Conservation (phyloP, 1,140 invertebrate species). For the Zaprionus capensis region DNA sequence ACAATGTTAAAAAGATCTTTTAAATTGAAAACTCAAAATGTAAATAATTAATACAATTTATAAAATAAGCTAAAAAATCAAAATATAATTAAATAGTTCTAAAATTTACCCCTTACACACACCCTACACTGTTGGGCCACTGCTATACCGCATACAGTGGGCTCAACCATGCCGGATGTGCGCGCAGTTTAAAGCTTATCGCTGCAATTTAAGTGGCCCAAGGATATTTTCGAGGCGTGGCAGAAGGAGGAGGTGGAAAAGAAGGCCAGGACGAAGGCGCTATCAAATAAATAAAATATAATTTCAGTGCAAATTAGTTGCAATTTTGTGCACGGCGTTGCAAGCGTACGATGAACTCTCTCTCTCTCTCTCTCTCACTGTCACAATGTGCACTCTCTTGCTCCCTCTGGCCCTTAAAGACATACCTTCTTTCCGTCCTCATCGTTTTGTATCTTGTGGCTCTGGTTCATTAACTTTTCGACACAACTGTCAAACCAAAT, state of each 20-base stretch:
- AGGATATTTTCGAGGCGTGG: constrained; percentile 45
- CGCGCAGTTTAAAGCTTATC: constrained; percentile 81
- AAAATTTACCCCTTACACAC: neutral
- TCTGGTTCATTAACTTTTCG: constrained; percentile 65
- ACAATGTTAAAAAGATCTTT: too few relatives aligned
- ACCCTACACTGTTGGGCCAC: constrained; percentile 15
- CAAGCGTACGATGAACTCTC: constrained; percentile 69
- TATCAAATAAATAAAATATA: constrained; percentile 67
- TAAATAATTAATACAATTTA: too few relatives aligned
- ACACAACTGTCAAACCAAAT: constrained; percentile 68
- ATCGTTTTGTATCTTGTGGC: neutral
- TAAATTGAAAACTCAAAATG: too few relatives aligned
- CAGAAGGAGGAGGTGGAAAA: neutral
- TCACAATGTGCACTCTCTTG: neutral
- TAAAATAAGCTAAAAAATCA: too few relatives aligned
- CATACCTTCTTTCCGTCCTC: neutral
- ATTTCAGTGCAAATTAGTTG: constrained; percentile 75
- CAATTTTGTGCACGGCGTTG: constrained; percentile 68
- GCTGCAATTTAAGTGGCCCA: constrained; percentile 74
- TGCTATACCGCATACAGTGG: constrained; percentile 19
- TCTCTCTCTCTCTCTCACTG: neutral
- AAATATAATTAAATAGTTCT: too few relatives aligned
- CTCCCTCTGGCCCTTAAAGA: constrained; percentile 2
- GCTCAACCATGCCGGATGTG: constrained; percentile 63
- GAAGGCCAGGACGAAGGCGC: neutral